Conservation (phyloP, 2,888 invertebrate species). For the Athripsodes cinereus region DNA sequence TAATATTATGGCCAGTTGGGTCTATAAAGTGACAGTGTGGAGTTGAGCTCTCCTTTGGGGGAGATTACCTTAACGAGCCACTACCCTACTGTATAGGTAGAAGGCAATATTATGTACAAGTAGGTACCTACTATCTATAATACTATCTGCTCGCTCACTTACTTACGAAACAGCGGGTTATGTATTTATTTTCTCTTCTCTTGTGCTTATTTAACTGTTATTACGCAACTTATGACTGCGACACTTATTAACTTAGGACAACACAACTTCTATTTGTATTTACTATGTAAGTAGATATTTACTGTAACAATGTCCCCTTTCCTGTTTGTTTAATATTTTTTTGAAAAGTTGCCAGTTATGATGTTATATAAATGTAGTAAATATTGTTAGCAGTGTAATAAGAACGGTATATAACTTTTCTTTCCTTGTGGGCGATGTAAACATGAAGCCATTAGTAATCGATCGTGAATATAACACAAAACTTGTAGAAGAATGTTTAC, state of each 20-base stretch:
- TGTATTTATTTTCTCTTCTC: slow-evolving; percentile 20
- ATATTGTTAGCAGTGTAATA: too few species aligned
- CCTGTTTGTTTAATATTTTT: too few species aligned
- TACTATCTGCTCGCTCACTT: neutral
- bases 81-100: slow-evolving; percentile 10
- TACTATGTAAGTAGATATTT: too few species aligned
- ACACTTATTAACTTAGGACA: neutral
- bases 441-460: neutral
- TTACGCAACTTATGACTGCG: slow-evolving; percentile 19
- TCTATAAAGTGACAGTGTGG: slow-evolving; percentile 19
- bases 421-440: neutral
- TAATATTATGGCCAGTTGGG: neutral
- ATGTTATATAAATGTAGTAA: too few species aligned
- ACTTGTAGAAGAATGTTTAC: neutral
- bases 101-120: neutral
- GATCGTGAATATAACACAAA: too few species aligned
- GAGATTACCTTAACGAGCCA: slow-evolving; percentile 26
- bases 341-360: neutral
- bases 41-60: slow-evolving; percentile 6
- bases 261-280: too few species aligned
- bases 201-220: slow-evolving; percentile 21
- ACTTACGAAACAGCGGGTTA: neutral
- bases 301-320: too few species aligned
- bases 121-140: too few species aligned
- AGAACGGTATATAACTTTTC: neutral